phyloP scores from a whole-genome alignment of 2,888 invertebrate genomes.

The Dione juno region DNA sequence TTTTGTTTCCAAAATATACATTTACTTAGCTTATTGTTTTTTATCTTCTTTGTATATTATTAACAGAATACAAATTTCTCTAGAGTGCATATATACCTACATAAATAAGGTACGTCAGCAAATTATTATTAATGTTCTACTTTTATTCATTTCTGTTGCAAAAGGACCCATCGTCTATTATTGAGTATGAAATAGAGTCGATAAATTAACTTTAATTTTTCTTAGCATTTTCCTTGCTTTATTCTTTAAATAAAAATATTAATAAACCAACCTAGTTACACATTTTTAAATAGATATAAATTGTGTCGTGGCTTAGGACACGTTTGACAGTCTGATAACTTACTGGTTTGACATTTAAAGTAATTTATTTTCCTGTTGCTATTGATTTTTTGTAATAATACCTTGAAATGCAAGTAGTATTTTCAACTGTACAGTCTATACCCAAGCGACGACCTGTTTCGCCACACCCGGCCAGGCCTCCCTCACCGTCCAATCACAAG shows the following conservation, averaged over 20 bases:
- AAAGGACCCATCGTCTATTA: conserved; percentile 25
- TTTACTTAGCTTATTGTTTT: too few species aligned
- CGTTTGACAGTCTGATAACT: not conserved
- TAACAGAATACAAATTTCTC: too few species aligned
- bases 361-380: conserved; percentile 52
- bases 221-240: not conserved
- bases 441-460: conserved; percentile 61
- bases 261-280: too few species aligned
- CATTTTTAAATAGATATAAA: not conserved
- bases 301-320: not conserved
- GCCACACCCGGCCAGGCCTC: conserved; percentile 81
- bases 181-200: conserved; percentile 21
- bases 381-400: conserved; percentile 41
- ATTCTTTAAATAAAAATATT: not conserved
- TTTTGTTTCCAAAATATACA: too few species aligned
- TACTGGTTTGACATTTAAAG: conserved; percentile 20
- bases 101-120: too few species aligned
- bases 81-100: too few species aligned
- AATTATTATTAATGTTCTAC: not conserved
- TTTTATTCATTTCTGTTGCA: not conserved
- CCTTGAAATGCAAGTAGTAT: conserved; percentile 45
- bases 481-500: conserved; percentile 67
- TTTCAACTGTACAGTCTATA: conserved; percentile 37
- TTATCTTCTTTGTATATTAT: too few species aligned
- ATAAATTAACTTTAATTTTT: conserved; percentile 1